Evolutionary conservation across 1,140 invertebrate genomes (phyloP), one percentile per base, ranked within the genome.

Genomic region (Trypoxylus dichotomus): DNA sequence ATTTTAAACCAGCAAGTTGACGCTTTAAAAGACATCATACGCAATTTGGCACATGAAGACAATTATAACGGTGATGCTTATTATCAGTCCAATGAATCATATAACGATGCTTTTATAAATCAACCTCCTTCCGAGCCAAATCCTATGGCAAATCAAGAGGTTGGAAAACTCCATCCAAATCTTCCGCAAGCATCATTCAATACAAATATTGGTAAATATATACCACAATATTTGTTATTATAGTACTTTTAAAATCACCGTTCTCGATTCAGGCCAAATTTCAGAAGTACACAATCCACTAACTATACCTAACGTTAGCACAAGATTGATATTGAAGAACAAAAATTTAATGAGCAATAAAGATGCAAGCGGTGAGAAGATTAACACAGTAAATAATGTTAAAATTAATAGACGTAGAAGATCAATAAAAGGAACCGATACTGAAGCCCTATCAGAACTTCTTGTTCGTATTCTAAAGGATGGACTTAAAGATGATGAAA

Each of bases 1-100:
- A 79, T 79, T 76, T 76, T 85, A 32, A 81, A 85, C 68, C 47
- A 81, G 25, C 79, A 82, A 79, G 84, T 84, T 21, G 77, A 79
- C 32, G 81, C 83, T 58, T 77, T 85, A 47, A 81, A 83, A 71
- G 68, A 76, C 77, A 72, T 84, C 3, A 75, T 84, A 5, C 78
- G 76, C n/a, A 82, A 79, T 75, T 74, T 84, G 37, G 37, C 32
- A n/a, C 19, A 27, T 25, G 13, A 13, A 24, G 19, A 76, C 15
- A 60, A 77, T 58, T 54, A 54, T 76, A 42, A 63, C 8, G 21
- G 21, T 58, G 15, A 63, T 68, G 60, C 60, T 24, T 7, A 68
- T 68, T 13, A 68, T 15, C 60, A 63, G 24, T 1, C n/a, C 8
- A 47, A 19, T 47, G n/a, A 47, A 3, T 47, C 7, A 7, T 32